These are phyloP conservation scores for Paramuricea clavata DNA, from an alignment of 92 coral and sea anemone species.

Conservation along the genomic window DNA sequence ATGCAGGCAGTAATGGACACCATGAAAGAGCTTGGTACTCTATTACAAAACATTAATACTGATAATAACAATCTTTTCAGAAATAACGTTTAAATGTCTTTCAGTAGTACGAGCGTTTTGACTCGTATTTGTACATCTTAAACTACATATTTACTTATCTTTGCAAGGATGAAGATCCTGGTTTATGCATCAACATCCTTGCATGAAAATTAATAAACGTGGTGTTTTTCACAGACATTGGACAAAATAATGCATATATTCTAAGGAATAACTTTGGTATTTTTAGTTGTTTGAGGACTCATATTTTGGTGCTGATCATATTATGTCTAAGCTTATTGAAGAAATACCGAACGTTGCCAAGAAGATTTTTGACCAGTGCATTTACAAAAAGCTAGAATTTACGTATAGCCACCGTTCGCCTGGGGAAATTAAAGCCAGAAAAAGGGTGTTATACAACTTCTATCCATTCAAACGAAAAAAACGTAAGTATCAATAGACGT, in stretches of 20 bases:
- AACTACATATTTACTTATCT: no score
- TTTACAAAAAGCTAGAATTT: neutral
- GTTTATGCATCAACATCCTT: no score
- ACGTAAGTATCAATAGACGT: no score
- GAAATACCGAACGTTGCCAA: constrained; percentile 24
- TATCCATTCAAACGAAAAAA: constrained; percentile 29
- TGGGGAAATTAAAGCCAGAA: neutral
- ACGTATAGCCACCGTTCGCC: neutral
- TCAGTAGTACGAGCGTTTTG: no score
- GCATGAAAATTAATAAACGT: neutral
- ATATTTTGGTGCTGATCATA: constrained; percentile 18
- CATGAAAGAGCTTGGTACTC: no score
- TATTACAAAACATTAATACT: no score
- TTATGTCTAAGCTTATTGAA: constrained; percentile 38
- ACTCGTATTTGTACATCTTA: no score
- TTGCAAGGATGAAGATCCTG: no score
- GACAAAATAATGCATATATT: neutral
- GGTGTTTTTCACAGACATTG: neutral
- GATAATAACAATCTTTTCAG: no score
- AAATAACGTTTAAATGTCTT: no score
- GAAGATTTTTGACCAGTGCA: constrained; percentile 19
- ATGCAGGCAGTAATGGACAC: no score
- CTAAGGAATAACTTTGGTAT: neutral
- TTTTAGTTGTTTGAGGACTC: constrained; percentile 39
- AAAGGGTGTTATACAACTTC: neutral